These are phyloP conservation scores for Acanthosepion pharaonis DNA, from an alignment of 2,888 invertebrate genomes.

Conservation along the genomic window DNA sequence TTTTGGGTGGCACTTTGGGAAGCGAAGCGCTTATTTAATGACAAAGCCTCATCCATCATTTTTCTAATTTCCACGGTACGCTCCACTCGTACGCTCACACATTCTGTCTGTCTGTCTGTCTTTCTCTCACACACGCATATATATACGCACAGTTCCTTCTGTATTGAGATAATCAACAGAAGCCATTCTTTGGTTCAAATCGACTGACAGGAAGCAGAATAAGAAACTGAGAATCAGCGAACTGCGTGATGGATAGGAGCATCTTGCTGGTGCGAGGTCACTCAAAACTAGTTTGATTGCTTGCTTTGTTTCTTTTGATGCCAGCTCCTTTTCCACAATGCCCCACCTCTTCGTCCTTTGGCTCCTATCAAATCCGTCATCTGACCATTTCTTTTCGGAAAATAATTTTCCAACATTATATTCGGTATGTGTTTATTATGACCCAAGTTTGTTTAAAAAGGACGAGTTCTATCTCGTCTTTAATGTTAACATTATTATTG, in stretches of 20 bases:
- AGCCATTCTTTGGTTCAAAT: slow-evolving; percentile 22
- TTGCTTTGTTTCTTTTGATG: background rate
- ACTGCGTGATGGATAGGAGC: slow-evolving; percentile 12
- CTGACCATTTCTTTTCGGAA: slow-evolving; percentile 21
- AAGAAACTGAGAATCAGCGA: slow-evolving; percentile 12
- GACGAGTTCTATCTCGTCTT: background rate
- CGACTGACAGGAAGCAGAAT: slow-evolving; percentile 33
- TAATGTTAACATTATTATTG: background rate
- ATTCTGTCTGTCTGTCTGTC: background rate
- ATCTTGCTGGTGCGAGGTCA: slow-evolving; percentile 33
- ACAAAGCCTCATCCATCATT: slow-evolving; percentile 33
- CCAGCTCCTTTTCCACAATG: background rate
- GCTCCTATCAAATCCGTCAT: slow-evolving; percentile 5
- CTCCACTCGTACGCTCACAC: background rate
- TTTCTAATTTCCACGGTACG: slow-evolving; percentile 33
- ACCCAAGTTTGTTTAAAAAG: background rate
- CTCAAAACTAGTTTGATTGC: slow-evolving; percentile 21
- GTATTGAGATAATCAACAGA: slow-evolving; percentile 33
- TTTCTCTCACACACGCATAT: background rate
- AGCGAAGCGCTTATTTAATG: slow-evolving; percentile 20
- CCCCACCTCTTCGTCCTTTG: slow-evolving; percentile 33
- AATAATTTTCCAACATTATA: background rate
- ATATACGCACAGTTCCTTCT: background rate
- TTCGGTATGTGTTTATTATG: background rate
- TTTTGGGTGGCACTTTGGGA: slow-evolving; percentile 21